Base-by-base conservation (phyloP, 2,888 invertebrate genomes). In the Napeogenes inachia region DNA sequence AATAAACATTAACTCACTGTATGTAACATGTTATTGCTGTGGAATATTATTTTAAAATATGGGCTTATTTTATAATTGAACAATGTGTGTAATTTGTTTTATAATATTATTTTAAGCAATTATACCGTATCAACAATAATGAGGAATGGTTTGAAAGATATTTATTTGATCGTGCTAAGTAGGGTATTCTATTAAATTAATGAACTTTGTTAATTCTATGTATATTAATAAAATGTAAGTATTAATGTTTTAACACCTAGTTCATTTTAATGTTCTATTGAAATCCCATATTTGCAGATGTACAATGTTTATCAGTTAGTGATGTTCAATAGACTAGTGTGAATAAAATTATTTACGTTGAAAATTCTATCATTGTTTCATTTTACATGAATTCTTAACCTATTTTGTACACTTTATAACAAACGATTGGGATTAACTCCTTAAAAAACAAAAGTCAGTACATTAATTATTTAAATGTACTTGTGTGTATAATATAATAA, bases 331-430 rank as follows among this genome's bases (percentile, higher is more conserved):
- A 89, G 89, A 89, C 80, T 90, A 90, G 90, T 89, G 89, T 89
- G 86, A 90, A 90, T 90, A 90, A 90, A 90, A 88, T 89, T 90
- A 90, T 90, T 90, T 90, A 90, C 89, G 89, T 90, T 90, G 86
- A 88, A 90, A 89, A 87, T 80, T 82, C 80, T 74, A 84, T 80
- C 76, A 73, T 79, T 81, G 82, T 89, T 87, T 84, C 76, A 60
- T 64, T 54, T 56, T 54, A 53, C 13, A n/a, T n/a, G 4, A 8
- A 13, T 21, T 4, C n/a, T 50, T 50, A 5, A 47, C n/a, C 13
- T n/a, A 50, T 6, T 21, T 21, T 12, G 12, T 21, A 13, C 8
- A 21, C 6, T 50, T 21, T 5, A 21, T 50, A 4, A 47, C n/a
- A n/a, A 50, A 13, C 3, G 1, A 10, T 21, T 21, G 21, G 0